These are phyloP conservation scores for Agrotis segetum DNA, from an alignment of 2,888 invertebrate species.

Conservation along the genomic window DNA sequence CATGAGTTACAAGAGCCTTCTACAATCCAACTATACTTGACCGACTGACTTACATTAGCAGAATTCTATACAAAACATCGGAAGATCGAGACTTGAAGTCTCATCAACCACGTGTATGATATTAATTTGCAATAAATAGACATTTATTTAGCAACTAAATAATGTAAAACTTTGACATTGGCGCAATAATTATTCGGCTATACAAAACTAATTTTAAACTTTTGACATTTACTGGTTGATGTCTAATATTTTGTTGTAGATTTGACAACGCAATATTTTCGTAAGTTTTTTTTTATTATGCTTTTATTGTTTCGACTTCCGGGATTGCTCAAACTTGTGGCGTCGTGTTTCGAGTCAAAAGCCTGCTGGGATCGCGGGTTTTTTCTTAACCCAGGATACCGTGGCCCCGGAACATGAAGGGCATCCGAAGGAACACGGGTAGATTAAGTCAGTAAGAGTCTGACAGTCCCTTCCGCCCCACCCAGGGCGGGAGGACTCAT, in stretches of 20 bases:
- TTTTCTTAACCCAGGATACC: too few species aligned
- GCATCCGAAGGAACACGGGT: too few species aligned
- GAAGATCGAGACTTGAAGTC: background rate
- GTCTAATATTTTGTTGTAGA: background rate
- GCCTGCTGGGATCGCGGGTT: too few species aligned
- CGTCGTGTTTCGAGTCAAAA: too few species aligned
- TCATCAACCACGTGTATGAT: background rate
- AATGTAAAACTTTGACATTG: conserved; percentile 43
- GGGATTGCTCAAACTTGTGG: too few species aligned
- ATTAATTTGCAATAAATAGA: conserved; percentile 12
- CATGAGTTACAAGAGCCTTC: background rate
- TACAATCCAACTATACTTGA: too few species aligned
- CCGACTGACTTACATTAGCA: background rate
- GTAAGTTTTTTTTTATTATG: background rate
- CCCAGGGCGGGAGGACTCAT: too few species aligned
- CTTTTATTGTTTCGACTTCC: background rate
- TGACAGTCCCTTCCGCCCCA: too few species aligned
- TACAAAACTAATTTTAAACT: conserved; percentile 38
- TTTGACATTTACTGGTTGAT: conserved; percentile 46
- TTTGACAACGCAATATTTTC: conserved; percentile 22
- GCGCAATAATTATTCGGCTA: conserved; percentile 23
- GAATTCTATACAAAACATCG: background rate
- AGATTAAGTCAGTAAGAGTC: too few species aligned
- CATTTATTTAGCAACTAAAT: conserved; percentile 26
- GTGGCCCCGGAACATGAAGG: too few species aligned